These are phyloP conservation scores for Pterostichus madidus DNA, from an alignment of 2,888 invertebrate genomes.

Conservation along the genomic window DNA sequence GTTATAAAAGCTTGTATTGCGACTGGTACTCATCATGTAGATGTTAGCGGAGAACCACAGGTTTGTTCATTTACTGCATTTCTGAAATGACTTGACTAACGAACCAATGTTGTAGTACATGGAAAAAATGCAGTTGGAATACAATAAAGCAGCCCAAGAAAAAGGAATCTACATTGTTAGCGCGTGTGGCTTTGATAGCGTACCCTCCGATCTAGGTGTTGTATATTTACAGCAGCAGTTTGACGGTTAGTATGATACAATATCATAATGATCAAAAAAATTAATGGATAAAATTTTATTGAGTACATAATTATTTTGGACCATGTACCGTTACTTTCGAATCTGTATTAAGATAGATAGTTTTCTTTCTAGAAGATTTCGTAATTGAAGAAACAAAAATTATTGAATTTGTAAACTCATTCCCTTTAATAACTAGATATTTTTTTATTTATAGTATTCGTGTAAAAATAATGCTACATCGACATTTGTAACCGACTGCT, in stretches of 20 bases:
- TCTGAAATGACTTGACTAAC: slow-evolving; percentile 22
- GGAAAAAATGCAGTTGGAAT: slow-evolving; percentile 91
- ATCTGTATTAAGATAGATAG: too few relatives aligned
- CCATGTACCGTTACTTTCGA: slow-evolving; percentile 10
- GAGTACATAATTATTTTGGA: slow-evolving; percentile 6
- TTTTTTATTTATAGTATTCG: too few relatives aligned
- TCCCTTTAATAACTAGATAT: too few relatives aligned
- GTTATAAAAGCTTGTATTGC: slow-evolving; percentile 92
- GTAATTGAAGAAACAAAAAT: too few relatives aligned
- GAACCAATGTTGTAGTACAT: slow-evolving; percentile 82
- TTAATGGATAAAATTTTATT: not conserved
- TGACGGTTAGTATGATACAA: slow-evolving; percentile 79
- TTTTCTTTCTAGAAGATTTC: too few relatives aligned
- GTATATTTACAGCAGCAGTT: slow-evolving; percentile 89
- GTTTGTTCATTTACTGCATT: slow-evolving; percentile 31
- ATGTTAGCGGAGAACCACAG: slow-evolving; percentile 95
- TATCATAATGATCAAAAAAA: not conserved
- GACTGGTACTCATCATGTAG: slow-evolving; percentile 91
- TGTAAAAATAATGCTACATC: too few relatives aligned
- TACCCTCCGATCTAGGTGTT: slow-evolving; percentile 93
- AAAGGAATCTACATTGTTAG: slow-evolving; percentile 92
- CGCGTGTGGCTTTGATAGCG: slow-evolving; percentile 96
- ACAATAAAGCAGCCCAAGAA: slow-evolving; percentile 86
- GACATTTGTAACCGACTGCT: too few relatives aligned
- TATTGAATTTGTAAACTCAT: too few relatives aligned